phyloP scores from a whole-genome alignment of 2,113 vertebrate species.

The Lynx canadensis region DNA sequence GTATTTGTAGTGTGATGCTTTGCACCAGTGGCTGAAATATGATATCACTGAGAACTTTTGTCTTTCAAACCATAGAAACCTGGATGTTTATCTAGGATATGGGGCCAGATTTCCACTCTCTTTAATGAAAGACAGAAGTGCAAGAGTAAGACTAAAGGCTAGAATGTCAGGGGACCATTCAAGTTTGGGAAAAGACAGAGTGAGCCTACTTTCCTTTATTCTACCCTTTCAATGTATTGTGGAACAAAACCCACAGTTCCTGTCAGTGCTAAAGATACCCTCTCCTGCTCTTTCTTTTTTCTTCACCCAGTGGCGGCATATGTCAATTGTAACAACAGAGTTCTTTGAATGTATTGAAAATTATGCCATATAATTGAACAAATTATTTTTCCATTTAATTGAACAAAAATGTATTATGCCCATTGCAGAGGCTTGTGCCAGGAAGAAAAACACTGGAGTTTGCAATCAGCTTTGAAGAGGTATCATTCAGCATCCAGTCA shows the following conservation, averaged over 20 bases:
- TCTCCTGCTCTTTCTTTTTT: not conserved
- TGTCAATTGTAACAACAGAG: not conserved
- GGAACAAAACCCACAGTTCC: not conserved
- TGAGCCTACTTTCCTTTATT: not conserved
- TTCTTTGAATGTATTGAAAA: constrained; percentile 30
- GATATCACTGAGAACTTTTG: constrained; percentile 52
- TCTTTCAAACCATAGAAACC: constrained; percentile 46
- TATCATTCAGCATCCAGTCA: not conserved
- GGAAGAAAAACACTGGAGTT: not conserved
- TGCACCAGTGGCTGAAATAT: not conserved
- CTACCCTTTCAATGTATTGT: not conserved
- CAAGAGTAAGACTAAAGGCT: constrained; percentile 7
- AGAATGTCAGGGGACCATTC: not conserved
- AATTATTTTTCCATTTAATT: not conserved
- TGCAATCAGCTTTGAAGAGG: not conserved
- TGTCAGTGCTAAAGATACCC: not conserved
- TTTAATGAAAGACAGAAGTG: constrained; percentile 31
- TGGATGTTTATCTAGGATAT: constrained; percentile 56
- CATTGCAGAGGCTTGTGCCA: not conserved
- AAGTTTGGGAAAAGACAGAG: constrained; percentile 36
- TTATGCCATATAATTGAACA: not conserved
- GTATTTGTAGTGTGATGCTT: not conserved
- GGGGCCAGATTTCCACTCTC: not conserved
- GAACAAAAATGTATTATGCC: not conserved
- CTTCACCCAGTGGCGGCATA: not conserved